Evolutionary conservation across 2,888 invertebrate genomes (phyloP), one percentile per base, ranked within the genome.

Genomic region (Pheosia tremula): DNA sequence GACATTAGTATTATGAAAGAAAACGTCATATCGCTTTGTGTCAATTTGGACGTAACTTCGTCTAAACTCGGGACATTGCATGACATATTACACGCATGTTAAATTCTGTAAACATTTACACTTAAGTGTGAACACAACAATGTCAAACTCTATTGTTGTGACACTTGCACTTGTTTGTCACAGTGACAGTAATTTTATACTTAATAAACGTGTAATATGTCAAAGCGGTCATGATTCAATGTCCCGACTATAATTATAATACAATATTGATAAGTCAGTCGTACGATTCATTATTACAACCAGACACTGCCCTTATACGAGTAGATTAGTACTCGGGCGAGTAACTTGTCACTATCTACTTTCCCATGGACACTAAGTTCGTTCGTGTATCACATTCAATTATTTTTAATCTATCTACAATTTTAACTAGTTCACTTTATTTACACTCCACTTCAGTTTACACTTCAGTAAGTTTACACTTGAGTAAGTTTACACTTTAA

Each of bases 381-480:
- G 80, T 83, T 81, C 83, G 70, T 79, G 81, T 91, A 90, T 91
- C 91, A 91, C 91, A 91, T 85, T 90, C 83, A 90, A 86, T 89
- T 83, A 87, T 87, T 81, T 82, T 83, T 83, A 83, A 77, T 83
- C 90, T 91, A 91, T 90, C 91, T 91, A 91, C 89, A 86, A 75
- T 86, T 83, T 76, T 86, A 81, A 78, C 86, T 89, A 88, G 81
- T 83, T 82, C 83, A 79, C 79, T 72, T 69, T 89, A 89, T 89
- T 83, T 88, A 89, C 88, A 89, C 71, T 68, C 65, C 74, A 74
- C 78, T 73, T 37, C n/a, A 56, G 36, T 56, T 41, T 54, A 38
- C 56, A 56, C 56, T 56, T 43, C n/a, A 57, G 60, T 60, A 41
- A 56, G 36, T 58, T 72, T 67, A 61, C 68, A 72, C 60, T 67